Percentiles rank a stretch among this genome's conserved stretches.
phyloP scores from a whole-genome alignment of 2,888 invertebrate genomes.

The Stenurella melanura region DNA sequence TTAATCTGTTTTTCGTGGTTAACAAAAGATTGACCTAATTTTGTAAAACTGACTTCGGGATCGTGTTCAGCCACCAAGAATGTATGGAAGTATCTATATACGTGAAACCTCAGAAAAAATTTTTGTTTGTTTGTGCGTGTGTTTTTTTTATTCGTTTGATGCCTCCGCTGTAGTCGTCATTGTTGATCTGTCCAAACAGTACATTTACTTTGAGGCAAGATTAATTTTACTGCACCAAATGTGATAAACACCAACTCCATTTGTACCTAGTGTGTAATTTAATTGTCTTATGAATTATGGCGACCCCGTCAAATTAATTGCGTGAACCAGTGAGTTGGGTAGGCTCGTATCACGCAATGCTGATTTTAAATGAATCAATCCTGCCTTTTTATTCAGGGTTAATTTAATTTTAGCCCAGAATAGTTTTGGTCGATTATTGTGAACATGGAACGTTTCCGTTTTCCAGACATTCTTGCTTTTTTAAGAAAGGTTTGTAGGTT shows the following conservation, averaged over 20 bases:
- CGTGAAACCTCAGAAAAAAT: too few relatives aligned
- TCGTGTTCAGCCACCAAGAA: too few relatives aligned
- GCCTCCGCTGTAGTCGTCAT: background rate
- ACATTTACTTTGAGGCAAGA: background rate
- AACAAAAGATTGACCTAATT: too few relatives aligned
- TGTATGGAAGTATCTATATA: too few relatives aligned
- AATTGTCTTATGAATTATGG: slow-evolving; percentile 3
- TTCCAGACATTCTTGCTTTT: background rate
- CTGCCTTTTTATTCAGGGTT: slow-evolving; percentile 7
- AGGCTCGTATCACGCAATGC: slow-evolving; percentile 2
- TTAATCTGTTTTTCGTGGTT: too few relatives aligned
- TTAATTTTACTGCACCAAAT: slow-evolving; percentile 3
- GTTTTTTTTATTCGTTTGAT: too few relatives aligned
- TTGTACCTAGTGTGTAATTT: background rate
- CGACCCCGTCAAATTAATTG: background rate
- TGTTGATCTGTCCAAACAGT: background rate
- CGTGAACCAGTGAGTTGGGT: slow-evolving; percentile 1
- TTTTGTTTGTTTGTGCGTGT: too few relatives aligned
- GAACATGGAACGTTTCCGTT: background rate
- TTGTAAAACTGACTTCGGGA: too few relatives aligned
- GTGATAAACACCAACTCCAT: background rate
- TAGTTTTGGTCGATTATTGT: background rate
- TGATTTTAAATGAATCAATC: background rate
- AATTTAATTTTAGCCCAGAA: slow-evolving; percentile 1
- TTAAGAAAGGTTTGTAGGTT: background rate